Conservation (phyloP, 2,888 invertebrate genomes). For the Teleiodes luculella region DNA sequence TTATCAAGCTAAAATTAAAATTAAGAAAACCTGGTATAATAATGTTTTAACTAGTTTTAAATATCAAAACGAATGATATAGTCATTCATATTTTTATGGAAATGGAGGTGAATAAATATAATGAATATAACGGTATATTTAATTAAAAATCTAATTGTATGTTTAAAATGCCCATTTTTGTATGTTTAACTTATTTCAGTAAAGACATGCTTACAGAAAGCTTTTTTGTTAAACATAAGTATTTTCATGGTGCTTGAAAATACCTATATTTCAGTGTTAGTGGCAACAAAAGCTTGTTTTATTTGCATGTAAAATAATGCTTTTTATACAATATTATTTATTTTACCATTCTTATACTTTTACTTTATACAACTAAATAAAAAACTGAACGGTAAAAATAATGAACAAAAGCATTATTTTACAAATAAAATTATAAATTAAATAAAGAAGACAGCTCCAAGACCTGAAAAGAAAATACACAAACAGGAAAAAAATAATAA, state of each 20-base stretch:
- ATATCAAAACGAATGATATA: background rate
- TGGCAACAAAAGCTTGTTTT: slow-evolving; percentile 40
- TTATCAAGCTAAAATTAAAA: too few species aligned
- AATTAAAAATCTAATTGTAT: background rate
- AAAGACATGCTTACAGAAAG: slow-evolving; percentile 45
- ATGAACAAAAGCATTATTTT: slow-evolving; percentile 35
- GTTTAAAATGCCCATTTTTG: slow-evolving; percentile 75
- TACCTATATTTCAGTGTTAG: slow-evolving; percentile 55
- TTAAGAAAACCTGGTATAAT: too few species aligned
- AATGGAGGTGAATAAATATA: slow-evolving; percentile 62
- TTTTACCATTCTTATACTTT: too few species aligned
- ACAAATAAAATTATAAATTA: slow-evolving; percentile 22
- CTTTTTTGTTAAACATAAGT: slow-evolving; percentile 35
- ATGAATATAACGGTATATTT: slow-evolving; percentile 1
- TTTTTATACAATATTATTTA: slow-evolving; percentile 17
- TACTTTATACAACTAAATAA: too few species aligned
- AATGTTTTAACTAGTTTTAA: background rate
- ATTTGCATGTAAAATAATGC: slow-evolving; percentile 35
- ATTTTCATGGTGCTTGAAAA: slow-evolving; percentile 51
- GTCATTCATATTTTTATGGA: slow-evolving; percentile 46
- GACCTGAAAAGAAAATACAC: slow-evolving; percentile 28
- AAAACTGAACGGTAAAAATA: background rate
- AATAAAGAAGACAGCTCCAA: slow-evolving; percentile 25
- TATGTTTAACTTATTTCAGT: slow-evolving; percentile 19
- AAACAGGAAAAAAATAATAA: slow-evolving; percentile 27